These are phyloP conservation scores for Sorex maritimensis DNA, from an alignment of 2,797 vertebrate genomes.

Conservation along the genomic window DNA sequence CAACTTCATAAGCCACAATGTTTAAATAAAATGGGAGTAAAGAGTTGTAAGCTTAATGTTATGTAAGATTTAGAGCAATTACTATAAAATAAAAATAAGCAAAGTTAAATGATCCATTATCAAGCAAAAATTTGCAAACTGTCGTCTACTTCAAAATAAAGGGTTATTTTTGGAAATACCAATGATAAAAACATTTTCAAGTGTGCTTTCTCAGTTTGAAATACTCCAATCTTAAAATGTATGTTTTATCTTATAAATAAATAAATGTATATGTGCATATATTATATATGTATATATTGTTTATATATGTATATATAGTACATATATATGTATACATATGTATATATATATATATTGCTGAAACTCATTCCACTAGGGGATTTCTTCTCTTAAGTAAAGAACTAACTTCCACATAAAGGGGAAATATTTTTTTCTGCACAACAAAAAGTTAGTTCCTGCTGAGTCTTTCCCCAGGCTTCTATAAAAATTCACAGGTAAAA, in stretches of 20 bases:
- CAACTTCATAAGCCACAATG: too few species aligned
- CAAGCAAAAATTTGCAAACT: too few species aligned
- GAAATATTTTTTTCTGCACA: conserved; percentile 54
- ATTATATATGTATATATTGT: background rate
- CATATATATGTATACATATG: too few species aligned
- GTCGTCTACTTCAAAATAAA: background rate
- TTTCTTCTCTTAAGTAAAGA: conserved; percentile 68
- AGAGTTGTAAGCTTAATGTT: conserved; percentile 2
- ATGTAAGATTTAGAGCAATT: background rate
- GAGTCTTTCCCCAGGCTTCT: conserved; percentile 68
- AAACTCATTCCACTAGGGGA: conserved; percentile 65
- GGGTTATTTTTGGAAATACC: background rate
- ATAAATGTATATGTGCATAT: too few species aligned
- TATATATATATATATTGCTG: background rate
- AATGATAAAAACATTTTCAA: conserved; percentile 24
- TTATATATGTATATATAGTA: too few species aligned
- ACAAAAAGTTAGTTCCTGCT: conserved; percentile 77
- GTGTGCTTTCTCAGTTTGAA: conserved; percentile 9
- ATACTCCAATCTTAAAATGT: conserved; percentile 41
- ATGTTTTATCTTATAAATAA: conserved; percentile 2
- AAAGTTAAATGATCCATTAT: too few species aligned
- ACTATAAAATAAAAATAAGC: background rate
- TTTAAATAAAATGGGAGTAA: too few species aligned
- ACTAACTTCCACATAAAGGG: conserved; percentile 69
- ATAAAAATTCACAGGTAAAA: conserved; percentile 76